These are phyloP conservation scores for Drosophila repletoides DNA, from an alignment of 1,140 invertebrate genomes.

Conservation along the genomic window DNA sequence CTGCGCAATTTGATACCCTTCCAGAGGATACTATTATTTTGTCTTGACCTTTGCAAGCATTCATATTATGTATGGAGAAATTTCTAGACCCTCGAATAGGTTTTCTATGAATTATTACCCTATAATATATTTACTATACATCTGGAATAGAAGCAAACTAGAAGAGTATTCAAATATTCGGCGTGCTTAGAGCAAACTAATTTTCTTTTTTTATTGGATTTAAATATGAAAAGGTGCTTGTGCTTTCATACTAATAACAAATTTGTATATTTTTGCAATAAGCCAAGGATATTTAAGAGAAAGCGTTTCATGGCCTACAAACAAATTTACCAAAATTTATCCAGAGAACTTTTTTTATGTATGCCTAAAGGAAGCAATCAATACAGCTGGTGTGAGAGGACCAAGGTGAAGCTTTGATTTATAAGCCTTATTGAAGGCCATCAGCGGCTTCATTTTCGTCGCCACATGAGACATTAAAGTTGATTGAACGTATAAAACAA, in stretches of 20 bases:
- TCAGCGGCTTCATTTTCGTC: conserved; percentile 17
- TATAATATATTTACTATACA: no score
- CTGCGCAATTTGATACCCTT: no score
- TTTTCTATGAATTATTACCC: no score
- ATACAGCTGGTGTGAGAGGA: conserved; percentile 15
- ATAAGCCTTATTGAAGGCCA: conserved; percentile 47
- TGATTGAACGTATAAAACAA: conserved; percentile 24
- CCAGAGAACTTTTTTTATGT: conserved; percentile 33
- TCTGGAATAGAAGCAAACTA: no score
- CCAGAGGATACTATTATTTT: no score
- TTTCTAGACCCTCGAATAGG: no score
- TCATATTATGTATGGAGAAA: no score
- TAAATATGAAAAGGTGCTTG: background rate
- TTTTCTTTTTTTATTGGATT: no score
- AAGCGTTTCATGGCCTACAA: conserved; percentile 16
- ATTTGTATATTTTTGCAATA: conserved; percentile 17
- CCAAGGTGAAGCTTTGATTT: conserved; percentile 36
- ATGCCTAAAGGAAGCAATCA: conserved; percentile 43
- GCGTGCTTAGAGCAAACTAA: background rate
- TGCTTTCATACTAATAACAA: no score
- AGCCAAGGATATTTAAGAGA: conserved; percentile 10
- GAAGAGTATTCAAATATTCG: background rate
- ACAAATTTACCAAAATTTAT: conserved; percentile 38
- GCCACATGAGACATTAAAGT: conserved; percentile 35
- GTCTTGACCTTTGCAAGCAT: no score